Evolutionary conservation across 2,113 vertebrate genomes (phyloP), one percentile per base, ranked within the genome.

Genomic region (Hyaena hyaena): DNA sequence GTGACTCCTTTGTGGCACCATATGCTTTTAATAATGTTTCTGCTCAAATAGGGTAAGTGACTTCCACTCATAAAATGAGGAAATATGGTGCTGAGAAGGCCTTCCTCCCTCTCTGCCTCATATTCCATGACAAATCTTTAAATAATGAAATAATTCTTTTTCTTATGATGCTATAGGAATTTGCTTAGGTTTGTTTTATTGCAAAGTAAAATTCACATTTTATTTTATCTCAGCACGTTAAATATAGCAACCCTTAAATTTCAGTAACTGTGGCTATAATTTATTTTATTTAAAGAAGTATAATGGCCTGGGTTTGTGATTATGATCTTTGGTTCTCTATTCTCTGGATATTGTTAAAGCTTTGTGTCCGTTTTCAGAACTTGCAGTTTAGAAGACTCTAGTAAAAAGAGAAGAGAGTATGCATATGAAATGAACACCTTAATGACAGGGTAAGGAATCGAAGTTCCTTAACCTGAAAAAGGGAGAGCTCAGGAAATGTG

Each of bases 151-250:
- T 39, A 4, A 39, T 5, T 73, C 48, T 35, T 86, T 93, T 94
- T 68, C 65, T 95, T 89, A 87, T 83, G 26, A 50, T 90, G 50
- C 24, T 43, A 55, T 14, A 89, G 50, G 33, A 45, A 11, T 89
- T 96, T 91, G 79, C 55, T 91, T 95, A 63, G 35, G 65, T 76
- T 93, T 94, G 50, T 90, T 94, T 90, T 39, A 91, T 77, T 89
- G 82, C 80, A 76, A 66, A 96, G 58, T 93, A 85, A 98, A 96
- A 80, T 91, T 95, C 48, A 83, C 96, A 95, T 92, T 96, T 93
- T 93, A 85, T 86, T 97, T 90, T 93, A 91, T 45, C n/a, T 63
- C 14, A 95, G 45, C 68, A 74, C 35, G 43, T 93, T 97, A 79
- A 96, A 88, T 96, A 63, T 45, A 93, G 17, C 24, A 55, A 66